A percentile compares a stretch with the other conserved stretches of the same genome.
Conservation (phyloP, 1,140 invertebrate genomes). For the Bombus picipes region DNA sequence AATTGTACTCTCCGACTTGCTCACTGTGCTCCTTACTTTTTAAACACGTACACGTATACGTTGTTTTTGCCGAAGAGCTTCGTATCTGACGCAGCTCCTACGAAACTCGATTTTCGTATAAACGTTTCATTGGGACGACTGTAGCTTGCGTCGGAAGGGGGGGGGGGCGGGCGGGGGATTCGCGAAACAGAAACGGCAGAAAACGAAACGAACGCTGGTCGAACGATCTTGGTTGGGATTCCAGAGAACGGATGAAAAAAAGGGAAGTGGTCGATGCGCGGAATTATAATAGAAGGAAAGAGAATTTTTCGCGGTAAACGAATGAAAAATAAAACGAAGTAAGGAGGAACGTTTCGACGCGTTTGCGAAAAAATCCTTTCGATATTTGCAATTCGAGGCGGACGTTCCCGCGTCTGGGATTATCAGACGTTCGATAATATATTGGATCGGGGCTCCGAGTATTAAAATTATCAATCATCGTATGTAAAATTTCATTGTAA, state of each 20-base stretch:
- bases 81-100: too few relatives aligned
- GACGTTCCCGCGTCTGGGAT: background rate
- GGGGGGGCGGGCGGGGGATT: too few relatives aligned
- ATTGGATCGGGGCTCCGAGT: fast-evolving
- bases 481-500: too few relatives aligned
- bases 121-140: background rate
- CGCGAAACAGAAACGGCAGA: background rate
- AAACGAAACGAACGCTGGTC: background rate
- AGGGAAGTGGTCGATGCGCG: background rate
- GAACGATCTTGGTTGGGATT: background rate
- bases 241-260: background rate
- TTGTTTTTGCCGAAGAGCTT: background rate
- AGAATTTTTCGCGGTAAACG: background rate
- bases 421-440: background rate
- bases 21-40: background rate
- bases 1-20: background rate
- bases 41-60: background rate
- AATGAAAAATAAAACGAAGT: background rate
- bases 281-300: background rate
- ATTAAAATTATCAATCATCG: too few relatives aligned
- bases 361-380: background rate
- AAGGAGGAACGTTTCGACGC: background rate
- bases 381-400: background rate
- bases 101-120: slow-evolving; percentile 2
- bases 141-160: background rate